Evolutionary conservation across 2,797 vertebrate species (phyloP).

Genomic region (Euthynnus affinis): DNA sequence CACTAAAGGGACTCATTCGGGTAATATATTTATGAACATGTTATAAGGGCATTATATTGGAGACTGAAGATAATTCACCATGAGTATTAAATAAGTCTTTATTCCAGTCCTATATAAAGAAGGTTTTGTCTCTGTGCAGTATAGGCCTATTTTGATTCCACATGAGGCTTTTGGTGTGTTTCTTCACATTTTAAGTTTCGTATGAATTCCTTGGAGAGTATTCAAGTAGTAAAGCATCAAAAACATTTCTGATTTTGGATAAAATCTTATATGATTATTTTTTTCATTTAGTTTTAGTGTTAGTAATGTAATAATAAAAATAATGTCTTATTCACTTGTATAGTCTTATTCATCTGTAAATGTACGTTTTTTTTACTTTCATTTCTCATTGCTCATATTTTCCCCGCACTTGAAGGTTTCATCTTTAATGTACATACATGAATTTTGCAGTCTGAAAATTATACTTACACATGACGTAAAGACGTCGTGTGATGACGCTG

Average conservation of each 20-base stretch:
- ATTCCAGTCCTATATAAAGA: background rate
- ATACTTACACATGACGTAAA: background rate
- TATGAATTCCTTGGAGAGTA: background rate
- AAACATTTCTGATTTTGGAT: background rate
- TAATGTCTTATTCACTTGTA: background rate
- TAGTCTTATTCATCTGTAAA: background rate
- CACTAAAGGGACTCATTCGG: background rate
- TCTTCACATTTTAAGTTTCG: too few species aligned
- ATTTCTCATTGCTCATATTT: background rate
- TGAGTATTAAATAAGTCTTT: background rate
- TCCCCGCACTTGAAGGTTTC: background rate
- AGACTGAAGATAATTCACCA: background rate
- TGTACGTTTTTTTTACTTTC: background rate
- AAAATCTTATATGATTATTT: background rate
- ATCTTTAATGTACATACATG: background rate
- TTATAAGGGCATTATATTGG: background rate
- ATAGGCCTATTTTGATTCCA: background rate
- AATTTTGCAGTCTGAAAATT: background rate
- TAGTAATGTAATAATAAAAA: background rate
- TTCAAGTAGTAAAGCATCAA: background rate
- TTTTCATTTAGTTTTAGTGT: background rate
- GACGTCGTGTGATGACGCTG: constrained; percentile 26
- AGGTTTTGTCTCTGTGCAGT: background rate
- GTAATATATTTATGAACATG: background rate
- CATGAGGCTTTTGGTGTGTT: background rate